phyloP scores from a whole-genome alignment of 2,888 invertebrate genomes.

The Drosophila mulleri region DNA sequence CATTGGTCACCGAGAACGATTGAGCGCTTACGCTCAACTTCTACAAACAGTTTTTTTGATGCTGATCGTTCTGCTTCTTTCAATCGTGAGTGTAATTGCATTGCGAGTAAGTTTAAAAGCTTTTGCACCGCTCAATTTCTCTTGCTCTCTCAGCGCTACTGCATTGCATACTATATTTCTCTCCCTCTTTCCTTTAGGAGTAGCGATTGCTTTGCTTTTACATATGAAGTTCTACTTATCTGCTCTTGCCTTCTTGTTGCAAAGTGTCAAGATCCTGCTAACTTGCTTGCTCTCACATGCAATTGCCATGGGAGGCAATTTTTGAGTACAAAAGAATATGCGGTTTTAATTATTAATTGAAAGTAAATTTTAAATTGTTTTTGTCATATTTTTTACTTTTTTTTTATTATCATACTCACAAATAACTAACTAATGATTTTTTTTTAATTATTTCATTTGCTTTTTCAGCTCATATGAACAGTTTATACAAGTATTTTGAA shows the following conservation, averaged over 20 bases:
- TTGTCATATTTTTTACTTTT: no score
- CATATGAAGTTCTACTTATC: neutral
- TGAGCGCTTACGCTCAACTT: neutral
- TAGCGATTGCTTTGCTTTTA: neutral
- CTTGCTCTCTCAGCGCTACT: neutral
- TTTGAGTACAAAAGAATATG: no score
- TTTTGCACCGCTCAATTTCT: neutral
- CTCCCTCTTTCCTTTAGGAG: neutral
- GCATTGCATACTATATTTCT: neutral
- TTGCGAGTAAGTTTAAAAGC: neutral
- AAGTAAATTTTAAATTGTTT: neutral
- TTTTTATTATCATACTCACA: neutral
- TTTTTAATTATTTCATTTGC: neutral
- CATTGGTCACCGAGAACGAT: neutral
- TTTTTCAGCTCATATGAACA: neutral
- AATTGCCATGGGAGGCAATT: neutral
- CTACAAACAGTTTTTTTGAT: neutral
- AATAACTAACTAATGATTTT: neutral
- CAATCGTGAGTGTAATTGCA: neutral
- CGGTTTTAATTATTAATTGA: neutral
- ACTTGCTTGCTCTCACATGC: neutral
- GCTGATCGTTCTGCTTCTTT: neutral
- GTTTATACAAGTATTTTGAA: neutral
- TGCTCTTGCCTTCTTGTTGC: neutral
- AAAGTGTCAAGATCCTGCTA: neutral